These are phyloP conservation scores for Potamarius usumacintae DNA, from an alignment of 2,113 vertebrate species.

Conservation along the genomic window DNA sequence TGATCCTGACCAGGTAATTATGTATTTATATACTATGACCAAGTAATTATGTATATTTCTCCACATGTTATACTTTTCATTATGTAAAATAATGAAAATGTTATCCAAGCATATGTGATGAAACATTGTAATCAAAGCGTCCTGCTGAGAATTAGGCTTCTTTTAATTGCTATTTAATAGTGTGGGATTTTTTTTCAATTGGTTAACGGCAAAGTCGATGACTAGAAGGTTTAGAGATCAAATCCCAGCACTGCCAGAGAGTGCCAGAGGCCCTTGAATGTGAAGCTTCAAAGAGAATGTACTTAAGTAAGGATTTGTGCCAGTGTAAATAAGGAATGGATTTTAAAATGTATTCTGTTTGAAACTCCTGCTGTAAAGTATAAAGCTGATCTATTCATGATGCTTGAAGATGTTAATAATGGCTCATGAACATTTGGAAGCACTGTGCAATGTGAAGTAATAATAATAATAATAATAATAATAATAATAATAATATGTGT, in stretches of 20 bases:
- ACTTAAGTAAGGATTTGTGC: neutral
- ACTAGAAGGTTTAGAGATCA: neutral
- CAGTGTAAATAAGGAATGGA: neutral
- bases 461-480: neutral
- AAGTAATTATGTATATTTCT: neutral
- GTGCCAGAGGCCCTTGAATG: neutral
- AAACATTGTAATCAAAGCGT: neutral
- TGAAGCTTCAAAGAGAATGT: neutral
- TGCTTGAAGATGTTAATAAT: neutral
- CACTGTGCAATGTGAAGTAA: neutral
- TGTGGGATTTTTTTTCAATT: neutral
- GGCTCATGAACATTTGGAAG: neutral
- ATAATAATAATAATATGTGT: neutral
- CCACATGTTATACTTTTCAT: neutral
- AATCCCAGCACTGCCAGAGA: neutral
- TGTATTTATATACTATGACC: neutral
- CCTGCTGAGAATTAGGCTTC: neutral
- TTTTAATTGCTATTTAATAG: neutral
- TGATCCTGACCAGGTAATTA: neutral
- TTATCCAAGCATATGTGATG: neutral
- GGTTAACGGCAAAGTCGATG: neutral
- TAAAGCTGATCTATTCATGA: neutral
- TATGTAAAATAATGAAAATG: neutral
- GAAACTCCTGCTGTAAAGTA: neutral
- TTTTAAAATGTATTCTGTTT: conserved; percentile 3